These are phyloP conservation scores for Microcebus jonahi DNA, from an alignment of 2,113 vertebrate species.

Conservation along the genomic window DNA sequence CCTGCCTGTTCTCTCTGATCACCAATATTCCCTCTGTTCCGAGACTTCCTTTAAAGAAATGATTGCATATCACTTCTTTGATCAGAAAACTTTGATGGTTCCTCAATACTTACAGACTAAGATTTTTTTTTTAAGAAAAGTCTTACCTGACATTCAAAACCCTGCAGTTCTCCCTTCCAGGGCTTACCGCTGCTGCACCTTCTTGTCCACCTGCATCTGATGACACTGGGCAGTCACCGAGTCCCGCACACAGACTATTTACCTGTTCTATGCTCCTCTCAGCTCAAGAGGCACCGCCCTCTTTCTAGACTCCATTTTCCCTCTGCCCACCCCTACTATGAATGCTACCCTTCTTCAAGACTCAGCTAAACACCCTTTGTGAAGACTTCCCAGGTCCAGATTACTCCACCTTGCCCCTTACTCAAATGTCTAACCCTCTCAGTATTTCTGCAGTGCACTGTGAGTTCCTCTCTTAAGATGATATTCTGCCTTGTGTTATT, in stretches of 20 bases:
- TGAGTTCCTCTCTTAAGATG: background rate
- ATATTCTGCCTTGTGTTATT: background rate
- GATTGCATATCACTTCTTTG: background rate
- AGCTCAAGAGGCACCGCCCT: background rate
- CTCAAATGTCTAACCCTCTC: background rate
- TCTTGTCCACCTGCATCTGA: background rate
- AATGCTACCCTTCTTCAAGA: background rate
- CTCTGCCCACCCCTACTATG: background rate
- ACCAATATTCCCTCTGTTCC: background rate
- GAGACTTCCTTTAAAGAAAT: background rate
- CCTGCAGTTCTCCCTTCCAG: no score
- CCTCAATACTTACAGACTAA: background rate
- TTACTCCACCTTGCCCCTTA: background rate
- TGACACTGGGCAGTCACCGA: background rate
- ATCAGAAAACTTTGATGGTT: background rate
- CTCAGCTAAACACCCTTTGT: background rate
- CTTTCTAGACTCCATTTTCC: background rate
- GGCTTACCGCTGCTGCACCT: fast-evolving
- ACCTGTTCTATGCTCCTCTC: background rate
- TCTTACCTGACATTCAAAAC: background rate
- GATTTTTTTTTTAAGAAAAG: background rate
- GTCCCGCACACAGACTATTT: background rate
- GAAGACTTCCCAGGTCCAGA: background rate
- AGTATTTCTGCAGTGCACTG: fast-evolving
- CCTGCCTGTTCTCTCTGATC: background rate